Percentiles rank a stretch among this genome's conserved stretches.
Evolutionary conservation across 2,797 vertebrate species (phyloP).

Genomic region (Aselliscus stoliczkanus): DNA sequence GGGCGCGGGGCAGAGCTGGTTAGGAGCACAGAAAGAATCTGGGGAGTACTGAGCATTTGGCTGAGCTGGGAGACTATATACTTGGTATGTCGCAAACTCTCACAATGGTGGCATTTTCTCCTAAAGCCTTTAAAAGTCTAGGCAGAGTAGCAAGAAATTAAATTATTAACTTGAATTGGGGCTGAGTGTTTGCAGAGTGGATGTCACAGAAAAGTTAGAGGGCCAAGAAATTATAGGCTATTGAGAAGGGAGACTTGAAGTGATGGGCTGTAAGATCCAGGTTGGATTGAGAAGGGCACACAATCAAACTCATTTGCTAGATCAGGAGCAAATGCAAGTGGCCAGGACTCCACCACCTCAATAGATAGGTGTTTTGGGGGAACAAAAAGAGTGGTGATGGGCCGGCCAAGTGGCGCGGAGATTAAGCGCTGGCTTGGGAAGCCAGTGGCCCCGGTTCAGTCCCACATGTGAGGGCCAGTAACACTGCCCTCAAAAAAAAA

Average conservation of each 20-base stretch:
- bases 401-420: no score
- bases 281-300: neutral
- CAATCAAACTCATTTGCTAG: neutral
- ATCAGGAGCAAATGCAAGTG: neutral
- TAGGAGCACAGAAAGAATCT: neutral
- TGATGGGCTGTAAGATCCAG: neutral
- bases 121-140: neutral
- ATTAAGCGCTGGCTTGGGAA: no score
- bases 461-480: no score
- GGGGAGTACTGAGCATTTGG: neutral
- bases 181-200: neutral
- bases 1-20: neutral
- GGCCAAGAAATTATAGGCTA: neutral
- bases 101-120: neutral
- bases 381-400: no score
- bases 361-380: neutral
- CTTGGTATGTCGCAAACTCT: neutral
- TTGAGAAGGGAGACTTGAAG: neutral
- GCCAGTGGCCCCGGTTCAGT: no score
- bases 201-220: neutral
- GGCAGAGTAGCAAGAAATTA: neutral
- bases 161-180: neutral
- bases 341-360: neutral
- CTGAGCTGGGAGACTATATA: neutral
- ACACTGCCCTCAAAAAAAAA: no score